Conservation (phyloP, 2,113 vertebrate genomes). For the Ellobius talpinus region DNA sequence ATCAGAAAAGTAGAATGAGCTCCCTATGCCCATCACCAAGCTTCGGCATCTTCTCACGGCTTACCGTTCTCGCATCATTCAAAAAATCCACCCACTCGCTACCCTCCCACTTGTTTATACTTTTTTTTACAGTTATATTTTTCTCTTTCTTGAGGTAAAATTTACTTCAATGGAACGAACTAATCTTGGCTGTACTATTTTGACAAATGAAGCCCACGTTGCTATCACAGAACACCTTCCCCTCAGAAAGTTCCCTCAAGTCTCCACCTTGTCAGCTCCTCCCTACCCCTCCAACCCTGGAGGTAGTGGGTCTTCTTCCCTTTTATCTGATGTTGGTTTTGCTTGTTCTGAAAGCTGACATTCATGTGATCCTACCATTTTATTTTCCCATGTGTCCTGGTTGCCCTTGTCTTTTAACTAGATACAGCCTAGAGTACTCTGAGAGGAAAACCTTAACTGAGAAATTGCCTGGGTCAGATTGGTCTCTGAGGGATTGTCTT, state of each 20-base stretch:
- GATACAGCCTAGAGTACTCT: background rate
- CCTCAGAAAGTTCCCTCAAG: background rate
- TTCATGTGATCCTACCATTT: background rate
- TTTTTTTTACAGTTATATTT: constrained; percentile 9
- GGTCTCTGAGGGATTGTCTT: background rate
- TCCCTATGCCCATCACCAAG: background rate
- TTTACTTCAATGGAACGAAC: constrained; percentile 22
- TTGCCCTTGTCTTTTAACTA: background rate
- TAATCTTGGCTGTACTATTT: constrained; percentile 16
- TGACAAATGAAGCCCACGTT: constrained; percentile 41
- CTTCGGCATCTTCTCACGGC: constrained; percentile 16
- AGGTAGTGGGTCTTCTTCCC: background rate
- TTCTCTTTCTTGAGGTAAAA: constrained; percentile 27
- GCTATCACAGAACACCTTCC: background rate
- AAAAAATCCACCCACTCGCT: background rate
- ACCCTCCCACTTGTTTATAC: background rate
- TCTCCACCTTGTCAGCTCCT: background rate
- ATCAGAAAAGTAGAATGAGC: constrained; percentile 1
- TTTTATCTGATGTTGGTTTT: background rate
- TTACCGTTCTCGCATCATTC: background rate
- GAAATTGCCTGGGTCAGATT: background rate
- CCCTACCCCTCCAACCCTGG: background rate
- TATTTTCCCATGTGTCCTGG: background rate
- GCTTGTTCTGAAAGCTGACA: background rate
- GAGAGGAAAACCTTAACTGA: background rate